These are phyloP conservation scores for Tenthredo distinguenda DNA, from an alignment of 2,888 invertebrate species.

Conservation along the genomic window DNA sequence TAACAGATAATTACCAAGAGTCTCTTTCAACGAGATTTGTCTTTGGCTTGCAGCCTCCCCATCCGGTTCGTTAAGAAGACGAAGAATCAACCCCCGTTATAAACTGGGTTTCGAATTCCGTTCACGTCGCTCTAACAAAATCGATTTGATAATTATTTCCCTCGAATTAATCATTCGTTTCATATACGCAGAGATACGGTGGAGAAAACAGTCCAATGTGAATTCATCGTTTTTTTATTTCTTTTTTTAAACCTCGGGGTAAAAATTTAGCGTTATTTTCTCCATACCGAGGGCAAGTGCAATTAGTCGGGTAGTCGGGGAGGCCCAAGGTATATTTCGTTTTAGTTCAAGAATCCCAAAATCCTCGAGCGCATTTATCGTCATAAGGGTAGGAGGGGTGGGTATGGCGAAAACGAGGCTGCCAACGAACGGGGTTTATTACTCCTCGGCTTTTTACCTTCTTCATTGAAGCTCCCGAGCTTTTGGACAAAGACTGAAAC, in stretches of 20 bases:
- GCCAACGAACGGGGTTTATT: not conserved
- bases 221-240: not conserved
- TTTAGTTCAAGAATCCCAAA: slow-evolving; percentile 2
- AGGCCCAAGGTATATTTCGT: slow-evolving; percentile 3
- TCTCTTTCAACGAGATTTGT: not conserved
- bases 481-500: not conserved
- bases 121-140: not conserved
- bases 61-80: not conserved
- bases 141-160: not conserved
- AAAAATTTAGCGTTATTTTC: not conserved
- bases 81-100: not conserved
- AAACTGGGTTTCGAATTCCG: not conserved
- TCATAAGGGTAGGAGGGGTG: not conserved
- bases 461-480: not conserved
- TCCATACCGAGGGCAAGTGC: not conserved
- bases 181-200: not conserved
- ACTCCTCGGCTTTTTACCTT: not conserved
- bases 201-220: not conserved
- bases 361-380: slow-evolving; percentile 11
- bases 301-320: slow-evolving; percentile 25
- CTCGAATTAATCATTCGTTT: not conserved
- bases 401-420: not conserved
- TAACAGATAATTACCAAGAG: slow-evolving; percentile 23
- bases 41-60: not conserved
- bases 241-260: not conserved